These are phyloP conservation scores for Drosophila hydei DNA, from an alignment of 1,140 invertebrate genomes.

Conservation along the genomic window DNA sequence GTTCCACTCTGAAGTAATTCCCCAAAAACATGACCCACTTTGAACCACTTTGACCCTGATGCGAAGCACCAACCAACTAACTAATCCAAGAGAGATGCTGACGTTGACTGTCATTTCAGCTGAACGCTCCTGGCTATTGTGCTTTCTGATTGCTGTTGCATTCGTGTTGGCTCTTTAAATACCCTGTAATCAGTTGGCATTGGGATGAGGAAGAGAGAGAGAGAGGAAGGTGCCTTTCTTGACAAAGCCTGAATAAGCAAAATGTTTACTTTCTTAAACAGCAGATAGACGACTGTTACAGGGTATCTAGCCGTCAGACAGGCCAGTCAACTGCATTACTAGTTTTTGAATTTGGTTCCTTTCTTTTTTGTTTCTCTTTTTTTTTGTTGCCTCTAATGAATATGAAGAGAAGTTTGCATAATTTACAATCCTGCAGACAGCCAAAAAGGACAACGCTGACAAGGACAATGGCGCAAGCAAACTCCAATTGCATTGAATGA, in stretches of 20 bases:
- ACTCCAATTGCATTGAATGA: conserved; percentile 71
- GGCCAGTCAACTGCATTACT: not conserved
- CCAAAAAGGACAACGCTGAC: conserved; percentile 5
- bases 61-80: conserved; percentile 37
- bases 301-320: not conserved
- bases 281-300: not conserved
- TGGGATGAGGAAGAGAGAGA: not conserved
- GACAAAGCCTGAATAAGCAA: too few species aligned
- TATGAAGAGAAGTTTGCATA: conserved; percentile 78
- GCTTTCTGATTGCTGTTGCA: conserved; percentile 20
- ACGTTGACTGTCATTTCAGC: conserved; percentile 55
- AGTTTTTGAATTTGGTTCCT: conserved; percentile 6
- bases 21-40: conserved; percentile 45
- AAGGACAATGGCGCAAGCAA: conserved; percentile 31
- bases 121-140: conserved; percentile 39
- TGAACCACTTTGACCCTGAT: conserved; percentile 44
- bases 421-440: conserved; percentile 52
- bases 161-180: not conserved
- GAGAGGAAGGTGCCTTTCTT: not conserved
- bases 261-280: too few species aligned
- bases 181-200: not conserved
- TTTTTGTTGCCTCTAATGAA: conserved; percentile 61
- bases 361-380: conserved; percentile 11
- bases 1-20: conserved; percentile 26
- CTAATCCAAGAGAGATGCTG: conserved; percentile 43